Evolutionary conservation across 2,797 vertebrate species (phyloP), one percentile per base, ranked within the genome.

Genomic region (Eupleurogrammus muticus): DNA sequence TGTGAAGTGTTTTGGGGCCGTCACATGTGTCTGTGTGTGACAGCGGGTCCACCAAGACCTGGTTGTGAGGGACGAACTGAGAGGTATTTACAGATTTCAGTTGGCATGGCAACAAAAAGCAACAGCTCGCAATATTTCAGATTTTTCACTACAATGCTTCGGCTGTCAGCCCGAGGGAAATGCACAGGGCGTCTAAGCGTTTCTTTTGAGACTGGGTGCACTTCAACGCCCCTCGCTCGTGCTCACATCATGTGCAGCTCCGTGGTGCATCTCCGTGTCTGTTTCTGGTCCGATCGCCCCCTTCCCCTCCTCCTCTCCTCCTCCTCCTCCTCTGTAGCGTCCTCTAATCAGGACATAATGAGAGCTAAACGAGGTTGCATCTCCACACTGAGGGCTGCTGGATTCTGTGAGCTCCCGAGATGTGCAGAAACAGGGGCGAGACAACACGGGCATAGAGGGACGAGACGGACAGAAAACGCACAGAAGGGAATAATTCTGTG

Each of bases 271-370:
- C 81, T 83, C 81, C 60, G 73, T 81, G 82, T 85, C 79, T 90
- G 82, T 78, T 77, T 76, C 81, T 88, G 76, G 72, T 79, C 85
- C 87, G 46, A 14, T 64, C n/a, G n/a, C n/a, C n/a, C n/a, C 51
- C 78, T 82, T 84, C 87, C 85, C 87, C 86, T 86, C 86, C 87
- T 86, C 85, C 86, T 84, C 81, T 74, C 51, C 78, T 82, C 85
- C 87, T 86, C 87, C 86, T 86, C 86, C 87, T 86, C 85, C 86
- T 84, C 81, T 74, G 79, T 76, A 70, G 73, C 64, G 40, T 89
- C 83, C 90, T 91, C 89, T 93, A 93, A 94, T 93, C 91, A 92
- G 90, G 90, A 90, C 91, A 93, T 93, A 94, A 93, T 93, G 92
- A 91, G 91, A 91, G 91, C 91, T 92, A 94, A 95, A 93, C 87